These are phyloP conservation scores for Entomobrya proxima DNA, from an alignment of 2,888 invertebrate genomes.

Conservation along the genomic window DNA sequence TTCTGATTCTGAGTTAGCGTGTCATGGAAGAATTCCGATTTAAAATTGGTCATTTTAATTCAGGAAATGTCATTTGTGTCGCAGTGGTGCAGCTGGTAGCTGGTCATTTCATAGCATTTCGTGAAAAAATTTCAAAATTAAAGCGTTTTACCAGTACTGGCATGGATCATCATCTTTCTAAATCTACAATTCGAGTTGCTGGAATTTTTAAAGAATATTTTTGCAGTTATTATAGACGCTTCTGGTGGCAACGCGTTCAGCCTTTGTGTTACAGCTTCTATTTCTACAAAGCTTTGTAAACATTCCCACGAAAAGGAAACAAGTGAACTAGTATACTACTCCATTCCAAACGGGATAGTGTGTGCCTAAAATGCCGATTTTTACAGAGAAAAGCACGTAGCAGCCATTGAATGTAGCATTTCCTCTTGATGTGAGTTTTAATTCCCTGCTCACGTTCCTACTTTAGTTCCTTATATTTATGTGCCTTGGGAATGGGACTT, in stretches of 20 bases:
- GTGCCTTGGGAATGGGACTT: conserved; percentile 66
- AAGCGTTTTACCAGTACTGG: too few relatives aligned
- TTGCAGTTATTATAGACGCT: background rate
- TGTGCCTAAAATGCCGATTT: background rate
- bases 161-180: too few relatives aligned
- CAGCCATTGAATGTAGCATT: conserved; percentile 46
- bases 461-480: conserved; percentile 67
- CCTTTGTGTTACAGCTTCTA: background rate
- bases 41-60: too few relatives aligned
- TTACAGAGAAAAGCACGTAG: conserved; percentile 40
- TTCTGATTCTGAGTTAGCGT: too few relatives aligned
- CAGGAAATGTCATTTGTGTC: background rate
- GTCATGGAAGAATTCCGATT: too few relatives aligned
- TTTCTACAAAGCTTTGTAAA: background rate
- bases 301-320: too few relatives aligned
- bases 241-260: background rate
- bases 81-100: too few relatives aligned
- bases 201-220: background rate
- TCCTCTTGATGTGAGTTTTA: conserved; percentile 58
- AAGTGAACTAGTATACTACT: too few relatives aligned
- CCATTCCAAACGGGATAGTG: too few relatives aligned
- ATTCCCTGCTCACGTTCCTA: conserved; percentile 59
- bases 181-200: too few relatives aligned
- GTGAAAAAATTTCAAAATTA: too few relatives aligned
- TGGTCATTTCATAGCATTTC: too few relatives aligned